Percentiles rank a stretch among this genome's conserved stretches.
These are phyloP conservation scores for Campopleginae sp. DNA, from an alignment of 2,888 invertebrate genomes.

Conservation along the genomic window DNA sequence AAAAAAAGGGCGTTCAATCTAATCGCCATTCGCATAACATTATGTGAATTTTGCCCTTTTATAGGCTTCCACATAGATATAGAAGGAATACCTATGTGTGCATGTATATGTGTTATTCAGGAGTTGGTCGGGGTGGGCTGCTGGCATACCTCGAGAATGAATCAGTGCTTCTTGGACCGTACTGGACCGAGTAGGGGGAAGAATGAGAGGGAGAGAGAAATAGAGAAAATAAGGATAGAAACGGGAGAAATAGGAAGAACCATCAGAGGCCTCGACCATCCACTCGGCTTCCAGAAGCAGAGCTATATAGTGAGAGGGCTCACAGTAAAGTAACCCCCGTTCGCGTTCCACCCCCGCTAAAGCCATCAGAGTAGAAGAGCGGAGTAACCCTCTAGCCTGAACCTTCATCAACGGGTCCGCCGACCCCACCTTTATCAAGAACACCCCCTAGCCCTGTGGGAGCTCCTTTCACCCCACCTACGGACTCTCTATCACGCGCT, in stretches of 20 bases:
- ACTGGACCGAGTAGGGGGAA: slow-evolving; percentile 76
- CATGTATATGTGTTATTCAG: slow-evolving; percentile 54
- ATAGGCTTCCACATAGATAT: slow-evolving; percentile 11
- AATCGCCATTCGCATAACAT: background rate
- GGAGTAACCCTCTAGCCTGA: slow-evolving; percentile 83
- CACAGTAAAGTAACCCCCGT: slow-evolving; percentile 61
- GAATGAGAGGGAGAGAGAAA: slow-evolving; percentile 25
- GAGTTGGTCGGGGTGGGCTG: slow-evolving; percentile 61
- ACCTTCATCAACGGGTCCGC: slow-evolving; percentile 84
- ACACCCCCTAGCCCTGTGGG: slow-evolving; percentile 75
- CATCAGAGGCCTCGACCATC: slow-evolving; percentile 70
- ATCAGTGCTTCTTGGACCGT: slow-evolving; percentile 83
- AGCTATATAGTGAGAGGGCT: slow-evolving; percentile 34
- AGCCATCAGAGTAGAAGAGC: slow-evolving; percentile 83
- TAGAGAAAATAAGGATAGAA: slow-evolving; percentile 40
- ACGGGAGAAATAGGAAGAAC: slow-evolving; percentile 57
- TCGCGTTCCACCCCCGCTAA: slow-evolving; percentile 69
- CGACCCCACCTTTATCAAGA: slow-evolving; percentile 82
- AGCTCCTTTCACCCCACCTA: slow-evolving; percentile 70
- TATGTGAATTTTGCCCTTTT: slow-evolving; percentile 2
- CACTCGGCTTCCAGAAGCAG: slow-evolving; percentile 60
- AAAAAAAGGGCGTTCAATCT: slow-evolving; percentile 1
- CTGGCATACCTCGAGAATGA: slow-evolving; percentile 81
- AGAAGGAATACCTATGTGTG: slow-evolving; percentile 9
- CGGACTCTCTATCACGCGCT: slow-evolving; percentile 69